A percentile compares a stretch with the other conserved stretches of the same genome.
Evolutionary conservation across 2,888 invertebrate genomes (phyloP).

Genomic region (Hirudinaria manillensis): DNA sequence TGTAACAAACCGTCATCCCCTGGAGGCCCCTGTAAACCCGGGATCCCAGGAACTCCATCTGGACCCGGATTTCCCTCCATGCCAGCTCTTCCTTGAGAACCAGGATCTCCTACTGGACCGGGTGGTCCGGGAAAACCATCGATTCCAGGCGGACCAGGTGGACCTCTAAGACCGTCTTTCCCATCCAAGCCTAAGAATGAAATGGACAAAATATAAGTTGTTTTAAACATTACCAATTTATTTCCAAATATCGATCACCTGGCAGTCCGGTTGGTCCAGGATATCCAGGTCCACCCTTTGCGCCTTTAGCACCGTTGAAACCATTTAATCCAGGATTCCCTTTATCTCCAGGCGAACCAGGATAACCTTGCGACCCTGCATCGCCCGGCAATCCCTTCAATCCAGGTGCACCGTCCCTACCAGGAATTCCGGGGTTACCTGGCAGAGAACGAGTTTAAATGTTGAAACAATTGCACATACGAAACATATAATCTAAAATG

Average conservation of each 20-base stretch:
- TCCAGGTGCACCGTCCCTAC: constrained; percentile 43
- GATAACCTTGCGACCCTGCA: constrained; percentile 40
- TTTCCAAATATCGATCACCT: too few relatives aligned
- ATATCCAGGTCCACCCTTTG: constrained; percentile 2
- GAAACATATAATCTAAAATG: too few relatives aligned
- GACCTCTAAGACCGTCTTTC: neutral
- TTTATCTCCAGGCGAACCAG: constrained; percentile 59
- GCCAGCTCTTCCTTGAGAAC: neutral
- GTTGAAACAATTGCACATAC: too few relatives aligned
- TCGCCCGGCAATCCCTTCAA: constrained; percentile 30
- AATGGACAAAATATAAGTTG: neutral
- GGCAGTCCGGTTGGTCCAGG: neutral
- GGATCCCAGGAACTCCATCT: neutral
- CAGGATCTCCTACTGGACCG: neutral
- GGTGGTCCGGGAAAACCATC: neutral
- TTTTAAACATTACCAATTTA: too few relatives aligned
- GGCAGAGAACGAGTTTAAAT: neutral
- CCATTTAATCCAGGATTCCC: constrained; percentile 6
- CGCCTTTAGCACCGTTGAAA: neutral
- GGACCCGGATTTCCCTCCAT: neutral
- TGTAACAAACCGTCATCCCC: neutral
- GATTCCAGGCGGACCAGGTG: neutral
- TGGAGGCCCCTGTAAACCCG: neutral
- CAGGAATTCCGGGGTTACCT: constrained; percentile 23
- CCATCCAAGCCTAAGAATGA: too few relatives aligned